Conservation (phyloP, 2,888 invertebrate species). For the Tortricodes alternella region DNA sequence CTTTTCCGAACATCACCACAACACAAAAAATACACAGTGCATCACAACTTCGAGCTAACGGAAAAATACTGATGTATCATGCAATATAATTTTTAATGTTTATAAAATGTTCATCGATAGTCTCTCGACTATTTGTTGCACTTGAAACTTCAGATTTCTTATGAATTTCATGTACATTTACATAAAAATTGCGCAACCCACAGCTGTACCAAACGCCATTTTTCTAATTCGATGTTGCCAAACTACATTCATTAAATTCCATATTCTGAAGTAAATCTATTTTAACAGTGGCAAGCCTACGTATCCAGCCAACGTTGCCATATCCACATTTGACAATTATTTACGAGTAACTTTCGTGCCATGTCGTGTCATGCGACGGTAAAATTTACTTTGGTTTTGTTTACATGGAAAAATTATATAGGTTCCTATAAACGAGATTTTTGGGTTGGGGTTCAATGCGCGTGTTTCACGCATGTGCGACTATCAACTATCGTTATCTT, state of each 20-base stretch:
- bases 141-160: constrained; percentile 58
- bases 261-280: background rate
- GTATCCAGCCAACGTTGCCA: background rate
- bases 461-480: too few relatives aligned
- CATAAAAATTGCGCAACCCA: constrained; percentile 81
- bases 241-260: constrained; percentile 29
- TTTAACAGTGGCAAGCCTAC: constrained; percentile 1
- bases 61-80: constrained; percentile 54
- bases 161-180: constrained; percentile 73
- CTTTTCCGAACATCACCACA: constrained; percentile 75
- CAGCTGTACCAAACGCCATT: constrained; percentile 81
- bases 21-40: constrained; percentile 80
- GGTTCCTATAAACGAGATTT: too few relatives aligned
- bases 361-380: too few relatives aligned
- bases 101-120: constrained; percentile 56
- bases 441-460: too few relatives aligned
- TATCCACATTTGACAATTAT: too few relatives aligned
- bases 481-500: too few relatives aligned
- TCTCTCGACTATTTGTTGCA: constrained; percentile 53
- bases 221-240: constrained; percentile 62
- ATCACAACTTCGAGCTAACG: constrained; percentile 68
- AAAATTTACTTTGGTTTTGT: too few relatives aligned
- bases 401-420: too few relatives aligned
- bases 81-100: constrained; percentile 53
- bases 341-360: too few relatives aligned